phyloP scores from a whole-genome alignment of 2,113 vertebrate genomes.

The Mohoua ochrocephala region DNA sequence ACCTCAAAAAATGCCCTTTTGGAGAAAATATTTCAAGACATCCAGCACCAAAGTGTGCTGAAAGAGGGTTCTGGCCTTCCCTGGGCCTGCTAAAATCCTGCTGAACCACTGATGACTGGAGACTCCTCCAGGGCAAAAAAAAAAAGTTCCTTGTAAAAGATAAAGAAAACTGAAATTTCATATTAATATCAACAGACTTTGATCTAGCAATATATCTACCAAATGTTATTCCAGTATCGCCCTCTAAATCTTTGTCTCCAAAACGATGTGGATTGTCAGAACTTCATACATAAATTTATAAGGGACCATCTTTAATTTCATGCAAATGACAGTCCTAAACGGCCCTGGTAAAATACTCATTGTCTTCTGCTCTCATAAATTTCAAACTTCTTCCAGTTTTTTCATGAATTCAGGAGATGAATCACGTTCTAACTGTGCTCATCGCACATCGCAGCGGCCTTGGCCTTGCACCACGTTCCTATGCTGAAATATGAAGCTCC shows the following conservation, averaged over 20 bases:
- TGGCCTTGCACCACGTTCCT: not conserved
- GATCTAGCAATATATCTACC: conserved; percentile 21
- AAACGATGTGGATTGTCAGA: conserved; percentile 19
- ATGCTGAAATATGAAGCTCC: not conserved
- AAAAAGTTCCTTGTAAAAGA: not conserved
- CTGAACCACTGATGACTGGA: not conserved
- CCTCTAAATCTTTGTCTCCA: conserved; percentile 15
- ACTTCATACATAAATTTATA: conserved; percentile 52
- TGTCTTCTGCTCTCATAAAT: conserved; percentile 27
- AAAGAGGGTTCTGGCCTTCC: not conserved
- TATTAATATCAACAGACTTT: conserved; percentile 35
- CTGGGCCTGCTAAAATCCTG: not conserved
- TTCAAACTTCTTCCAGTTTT: not conserved
- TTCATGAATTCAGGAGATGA: not conserved
- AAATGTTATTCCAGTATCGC: conserved; percentile 35
- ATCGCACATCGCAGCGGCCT: not conserved
- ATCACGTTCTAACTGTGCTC: not conserved
- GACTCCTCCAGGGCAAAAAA: not conserved
- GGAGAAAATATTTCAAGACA: not conserved
- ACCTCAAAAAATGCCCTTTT: not conserved
- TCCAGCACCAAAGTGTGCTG: not conserved
- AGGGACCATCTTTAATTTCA: conserved; percentile 47
- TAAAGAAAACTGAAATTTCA: conserved; percentile 29
- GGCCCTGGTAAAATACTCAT: conserved; percentile 4
- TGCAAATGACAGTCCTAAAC: conserved; percentile 49